These are phyloP conservation scores for Zaprionus camerounensis DNA, from an alignment of 1,140 invertebrate species.

Conservation along the genomic window DNA sequence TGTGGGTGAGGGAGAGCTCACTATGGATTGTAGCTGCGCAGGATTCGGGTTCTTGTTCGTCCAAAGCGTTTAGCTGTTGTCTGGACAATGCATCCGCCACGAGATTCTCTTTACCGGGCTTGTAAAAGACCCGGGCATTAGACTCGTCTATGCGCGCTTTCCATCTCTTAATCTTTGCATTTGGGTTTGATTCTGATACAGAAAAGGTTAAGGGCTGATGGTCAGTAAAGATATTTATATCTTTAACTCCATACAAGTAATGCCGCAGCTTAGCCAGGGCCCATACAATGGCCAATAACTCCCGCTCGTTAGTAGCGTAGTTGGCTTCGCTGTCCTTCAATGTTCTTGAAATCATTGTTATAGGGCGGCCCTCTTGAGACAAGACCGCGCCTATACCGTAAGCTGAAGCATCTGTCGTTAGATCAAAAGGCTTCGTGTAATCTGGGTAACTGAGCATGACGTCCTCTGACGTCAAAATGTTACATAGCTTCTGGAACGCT, in stretches of 20 bases:
- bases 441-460: too few species aligned
- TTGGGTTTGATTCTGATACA: slow-evolving; percentile 30
- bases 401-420: not conserved
- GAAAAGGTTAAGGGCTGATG: slow-evolving; percentile 21
- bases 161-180: slow-evolving; percentile 33
- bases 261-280: not conserved
- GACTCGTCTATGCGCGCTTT: slow-evolving; percentile 32
- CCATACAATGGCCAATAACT: slow-evolving; percentile 5
- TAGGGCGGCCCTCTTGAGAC: not conserved
- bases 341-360: not conserved
- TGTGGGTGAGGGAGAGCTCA: not conserved
- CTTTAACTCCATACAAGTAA: not conserved
- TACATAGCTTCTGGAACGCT: too few species aligned
- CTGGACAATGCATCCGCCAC: slow-evolving; percentile 63
- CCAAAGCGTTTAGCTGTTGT: slow-evolving; percentile 18
- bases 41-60: not conserved
- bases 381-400: not conserved
- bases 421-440: not conserved
- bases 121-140: slow-evolving; percentile 53
- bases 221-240: slow-evolving; percentile 27
- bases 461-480: too few species aligned
- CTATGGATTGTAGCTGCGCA: not conserved
- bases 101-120: slow-evolving; percentile 65
- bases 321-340: not conserved
- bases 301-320: slow-evolving; percentile 7